Conservation (phyloP, 2,797 vertebrate genomes). For the Pseudopleuronectes americanus region DNA sequence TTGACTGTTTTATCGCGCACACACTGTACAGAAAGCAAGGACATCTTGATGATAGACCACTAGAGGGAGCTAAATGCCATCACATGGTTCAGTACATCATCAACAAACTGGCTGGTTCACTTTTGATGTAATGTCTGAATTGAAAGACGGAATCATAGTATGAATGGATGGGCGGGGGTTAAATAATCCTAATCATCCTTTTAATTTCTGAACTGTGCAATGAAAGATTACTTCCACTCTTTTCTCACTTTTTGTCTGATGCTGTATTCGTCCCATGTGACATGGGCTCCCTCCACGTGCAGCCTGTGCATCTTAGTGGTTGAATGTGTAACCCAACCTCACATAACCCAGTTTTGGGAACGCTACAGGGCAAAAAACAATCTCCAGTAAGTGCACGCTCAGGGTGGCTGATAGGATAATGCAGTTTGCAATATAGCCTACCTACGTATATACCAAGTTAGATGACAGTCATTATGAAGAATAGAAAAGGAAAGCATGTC, state of each 20-base stretch:
- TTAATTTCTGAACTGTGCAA: conserved; percentile 10
- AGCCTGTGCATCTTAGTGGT: conserved; percentile 10
- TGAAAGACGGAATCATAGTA: neutral
- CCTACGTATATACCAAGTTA: conserved; percentile 5
- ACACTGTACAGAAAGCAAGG: neutral
- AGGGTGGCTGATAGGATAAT: conserved; percentile 27
- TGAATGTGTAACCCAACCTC: conserved; percentile 27
- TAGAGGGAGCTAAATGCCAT: conserved; percentile 37
- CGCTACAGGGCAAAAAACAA: conserved; percentile 37
- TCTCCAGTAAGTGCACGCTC: conserved; percentile 13
- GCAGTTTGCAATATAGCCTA: conserved; percentile 32
- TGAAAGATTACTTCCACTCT: neutral
- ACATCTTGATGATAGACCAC: conserved; percentile 26
- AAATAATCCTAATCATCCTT: neutral
- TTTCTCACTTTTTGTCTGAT: conserved; percentile 7
- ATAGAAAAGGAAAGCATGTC: no score
- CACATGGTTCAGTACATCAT: neutral
- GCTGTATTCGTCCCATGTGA: conserved; percentile 8
- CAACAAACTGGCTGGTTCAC: neutral
- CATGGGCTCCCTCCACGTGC: conserved; percentile 11
- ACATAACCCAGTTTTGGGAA: conserved; percentile 18
- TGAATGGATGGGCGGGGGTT: conserved; percentile 4
- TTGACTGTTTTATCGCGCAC: no score
- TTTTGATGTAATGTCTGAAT: neutral
- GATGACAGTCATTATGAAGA: neutral